Conservation (phyloP, 2,113 vertebrate genomes). For the Mobula birostris region DNA sequence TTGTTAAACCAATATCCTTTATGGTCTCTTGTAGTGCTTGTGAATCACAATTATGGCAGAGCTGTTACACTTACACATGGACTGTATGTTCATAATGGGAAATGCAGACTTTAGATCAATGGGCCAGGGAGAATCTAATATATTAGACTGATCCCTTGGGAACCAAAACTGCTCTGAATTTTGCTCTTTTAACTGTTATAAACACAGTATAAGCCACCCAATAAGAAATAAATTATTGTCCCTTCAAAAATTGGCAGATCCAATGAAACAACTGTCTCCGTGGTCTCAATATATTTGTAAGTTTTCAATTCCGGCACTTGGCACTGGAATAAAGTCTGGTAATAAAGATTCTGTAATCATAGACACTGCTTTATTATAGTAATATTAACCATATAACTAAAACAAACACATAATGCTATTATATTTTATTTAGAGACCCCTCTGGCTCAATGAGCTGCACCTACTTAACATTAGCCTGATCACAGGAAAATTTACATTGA, state of each 20-base stretch:
- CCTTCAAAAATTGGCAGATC: not conserved
- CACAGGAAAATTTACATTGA: no score
- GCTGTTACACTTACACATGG: not conserved
- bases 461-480: no score
- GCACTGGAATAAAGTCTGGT: not conserved
- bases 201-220: not conserved
- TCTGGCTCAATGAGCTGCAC: no score
- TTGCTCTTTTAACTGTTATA: not conserved
- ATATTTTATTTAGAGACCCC: no score
- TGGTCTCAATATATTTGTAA: not conserved
- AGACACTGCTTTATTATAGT: not conserved
- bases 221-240: constrained; percentile 13
- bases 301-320: not conserved
- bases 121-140: not conserved
- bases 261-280: not conserved
- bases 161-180: not conserved
- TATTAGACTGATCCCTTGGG: not conserved
- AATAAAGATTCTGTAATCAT: not conserved
- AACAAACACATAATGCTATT: not conserved
- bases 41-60: constrained; percentile 15
- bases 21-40: not conserved
- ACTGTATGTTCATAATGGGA: not conserved
- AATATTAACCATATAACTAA: not conserved
- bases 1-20: constrained; percentile 1
- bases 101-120: not conserved